Conservation (phyloP, 1,140 invertebrate genomes). For the Mya arenaria region DNA sequence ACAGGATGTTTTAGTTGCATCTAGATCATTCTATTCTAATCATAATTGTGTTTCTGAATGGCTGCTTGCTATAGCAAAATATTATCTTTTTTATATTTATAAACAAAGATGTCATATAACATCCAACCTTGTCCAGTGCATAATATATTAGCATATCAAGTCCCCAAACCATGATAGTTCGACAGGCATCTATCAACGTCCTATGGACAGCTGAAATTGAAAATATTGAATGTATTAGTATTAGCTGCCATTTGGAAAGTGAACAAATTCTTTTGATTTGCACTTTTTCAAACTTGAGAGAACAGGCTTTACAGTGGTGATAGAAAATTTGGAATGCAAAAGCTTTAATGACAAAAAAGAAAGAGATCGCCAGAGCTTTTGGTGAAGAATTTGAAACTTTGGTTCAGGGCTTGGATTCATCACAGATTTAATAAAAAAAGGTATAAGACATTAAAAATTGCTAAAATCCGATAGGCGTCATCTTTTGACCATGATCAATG, state of each 20-base stretch:
- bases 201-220: conserved; percentile 76
- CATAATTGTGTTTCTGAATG: neutral
- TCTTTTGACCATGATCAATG: too few species aligned
- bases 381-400: neutral
- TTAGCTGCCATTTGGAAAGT: neutral
- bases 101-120: neutral
- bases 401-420: too few species aligned
- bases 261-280: neutral
- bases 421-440: too few species aligned
- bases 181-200: conserved; percentile 78
- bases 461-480: too few species aligned
- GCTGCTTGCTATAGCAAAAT: neutral
- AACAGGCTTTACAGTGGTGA: neutral
- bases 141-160: conserved; percentile 76
- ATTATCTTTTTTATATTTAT: neutral
- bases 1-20: neutral
- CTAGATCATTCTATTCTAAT: neutral
- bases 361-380: neutral
- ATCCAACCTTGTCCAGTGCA: conserved; percentile 70
- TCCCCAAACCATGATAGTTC: conserved; percentile 78
- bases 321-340: neutral
- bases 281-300: neutral
- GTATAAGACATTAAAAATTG: too few species aligned
- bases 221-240: neutral
- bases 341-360: neutral